Evolutionary conservation across 1,140 invertebrate genomes (phyloP).

Genomic region (Zophobas morio): DNA sequence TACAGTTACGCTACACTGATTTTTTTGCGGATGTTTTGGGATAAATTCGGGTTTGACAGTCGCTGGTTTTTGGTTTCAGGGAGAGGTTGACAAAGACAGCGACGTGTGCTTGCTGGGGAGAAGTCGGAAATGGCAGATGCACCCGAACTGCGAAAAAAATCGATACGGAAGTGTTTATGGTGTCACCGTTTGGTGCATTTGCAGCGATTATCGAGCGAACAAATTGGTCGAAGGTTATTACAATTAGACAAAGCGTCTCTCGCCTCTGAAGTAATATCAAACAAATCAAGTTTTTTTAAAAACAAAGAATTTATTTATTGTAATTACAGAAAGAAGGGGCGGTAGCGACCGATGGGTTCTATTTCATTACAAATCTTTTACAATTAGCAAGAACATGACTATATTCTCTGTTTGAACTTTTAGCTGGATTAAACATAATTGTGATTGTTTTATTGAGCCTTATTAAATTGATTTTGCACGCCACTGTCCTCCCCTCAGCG

Average conservation of each 20-base stretch:
- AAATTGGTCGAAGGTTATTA: too few species aligned
- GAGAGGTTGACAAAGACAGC: neutral
- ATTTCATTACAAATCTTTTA: too few species aligned
- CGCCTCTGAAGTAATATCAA: too few species aligned
- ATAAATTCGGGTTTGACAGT: neutral
- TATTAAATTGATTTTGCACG: too few species aligned
- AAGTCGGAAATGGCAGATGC: neutral
- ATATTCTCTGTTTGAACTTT: too few species aligned
- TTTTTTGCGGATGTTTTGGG: too few species aligned
- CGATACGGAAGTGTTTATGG: conserved; percentile 13
- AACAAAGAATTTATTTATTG: neutral
- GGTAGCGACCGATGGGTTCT: too few species aligned
- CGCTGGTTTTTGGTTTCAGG: neutral
- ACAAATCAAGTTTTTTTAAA: neutral
- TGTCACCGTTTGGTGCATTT: neutral
- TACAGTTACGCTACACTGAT: neutral
- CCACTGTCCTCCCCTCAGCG: too few species aligned
- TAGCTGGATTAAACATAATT: too few species aligned
- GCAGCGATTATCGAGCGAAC: neutral
- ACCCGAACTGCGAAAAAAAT: conserved; percentile 4
- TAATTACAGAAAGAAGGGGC: too few species aligned
- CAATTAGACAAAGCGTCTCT: neutral
- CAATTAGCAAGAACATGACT: too few species aligned
- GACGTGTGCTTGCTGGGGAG: neutral
- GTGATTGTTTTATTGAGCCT: too few species aligned